phyloP scores from a whole-genome alignment of 2,113 vertebrate genomes.

The Psilopsiagon aymara region DNA sequence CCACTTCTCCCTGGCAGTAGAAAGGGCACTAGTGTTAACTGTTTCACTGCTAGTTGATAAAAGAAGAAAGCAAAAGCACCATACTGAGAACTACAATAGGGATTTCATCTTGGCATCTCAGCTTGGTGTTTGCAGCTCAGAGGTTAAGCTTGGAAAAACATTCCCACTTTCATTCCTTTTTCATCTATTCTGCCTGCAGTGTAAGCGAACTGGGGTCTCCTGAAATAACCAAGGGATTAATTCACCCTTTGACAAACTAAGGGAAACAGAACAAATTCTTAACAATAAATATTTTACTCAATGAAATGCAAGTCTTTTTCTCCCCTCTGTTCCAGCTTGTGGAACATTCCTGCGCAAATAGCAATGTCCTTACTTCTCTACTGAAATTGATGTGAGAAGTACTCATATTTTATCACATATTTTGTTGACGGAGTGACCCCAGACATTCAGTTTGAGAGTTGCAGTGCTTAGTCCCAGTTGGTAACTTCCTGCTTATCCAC shows the following conservation, averaged over 20 bases:
- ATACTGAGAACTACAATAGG: background rate
- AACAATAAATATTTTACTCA: background rate
- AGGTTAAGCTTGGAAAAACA: background rate
- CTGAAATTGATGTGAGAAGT: background rate
- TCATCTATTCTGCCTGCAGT: background rate
- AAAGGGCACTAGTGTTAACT: background rate
- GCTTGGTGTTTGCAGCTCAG: fast-evolving
- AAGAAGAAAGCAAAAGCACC: background rate
- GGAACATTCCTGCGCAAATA: background rate
- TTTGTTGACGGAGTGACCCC: background rate
- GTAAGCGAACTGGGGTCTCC: background rate
- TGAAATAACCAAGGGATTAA: background rate
- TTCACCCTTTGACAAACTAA: background rate
- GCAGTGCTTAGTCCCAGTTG: background rate
- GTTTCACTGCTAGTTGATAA: background rate
- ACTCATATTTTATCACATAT: background rate
- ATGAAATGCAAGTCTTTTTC: background rate
- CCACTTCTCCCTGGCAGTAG: background rate
- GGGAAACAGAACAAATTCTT: background rate
- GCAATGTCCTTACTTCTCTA: background rate
- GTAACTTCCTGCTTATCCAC: background rate
- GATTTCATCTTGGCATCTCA: background rate
- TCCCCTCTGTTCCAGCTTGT: background rate
- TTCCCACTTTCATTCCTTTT: background rate
- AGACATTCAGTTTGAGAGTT: background rate